Evolutionary conservation across 1,140 invertebrate species (phyloP), one percentile per base, ranked within the genome.

Genomic region (Caerostris extrusa): DNA sequence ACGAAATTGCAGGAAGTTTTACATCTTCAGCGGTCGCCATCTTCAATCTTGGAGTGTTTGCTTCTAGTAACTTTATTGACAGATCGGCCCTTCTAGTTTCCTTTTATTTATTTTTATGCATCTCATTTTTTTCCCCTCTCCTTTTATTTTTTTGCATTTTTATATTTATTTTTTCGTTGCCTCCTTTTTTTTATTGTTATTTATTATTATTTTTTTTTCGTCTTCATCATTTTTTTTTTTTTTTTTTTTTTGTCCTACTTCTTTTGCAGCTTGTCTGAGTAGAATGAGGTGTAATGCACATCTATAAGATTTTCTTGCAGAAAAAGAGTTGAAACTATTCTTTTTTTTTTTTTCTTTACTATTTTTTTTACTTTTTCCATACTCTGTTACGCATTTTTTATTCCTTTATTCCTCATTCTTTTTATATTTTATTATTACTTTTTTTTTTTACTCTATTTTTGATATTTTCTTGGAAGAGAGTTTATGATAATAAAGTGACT

Each of bases 101-200:
- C 82, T 85, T 58, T 85, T 85, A 85, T 85, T 85, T 85, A 85
- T 85, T 58, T 85, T 58, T 85, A 85, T 85, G 82, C 82, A 85
- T 85, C 8, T 7, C 8, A 14, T 77, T 77, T 77, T 77, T 67
- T 81, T 10, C 34, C 34, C 53, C 19, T 85, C 57, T 85, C 17
- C 14, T 83, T 83, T n/a, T 61, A 60, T 7, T 53, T 3, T 7
- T 60, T 17, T 14, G 56, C 34, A 19, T 14, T 34, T 87, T 61
- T 60, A 1, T 34, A 34, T 34, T 34, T 34, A 34, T 34, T 34
- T 34, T 34, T 34, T 34, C 34, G 34, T 34, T 34, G 2, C 34
- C 34, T 34, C 34, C n/a, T n/a, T 86, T 60, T 77, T 77, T 77
- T 34, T 5, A 34, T 2, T 12, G 71, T 4, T 34, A 14, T 50